These are phyloP conservation scores for Phylloscopus whistleri DNA, from an alignment of 2,113 vertebrate genomes.

Conservation along the genomic window DNA sequence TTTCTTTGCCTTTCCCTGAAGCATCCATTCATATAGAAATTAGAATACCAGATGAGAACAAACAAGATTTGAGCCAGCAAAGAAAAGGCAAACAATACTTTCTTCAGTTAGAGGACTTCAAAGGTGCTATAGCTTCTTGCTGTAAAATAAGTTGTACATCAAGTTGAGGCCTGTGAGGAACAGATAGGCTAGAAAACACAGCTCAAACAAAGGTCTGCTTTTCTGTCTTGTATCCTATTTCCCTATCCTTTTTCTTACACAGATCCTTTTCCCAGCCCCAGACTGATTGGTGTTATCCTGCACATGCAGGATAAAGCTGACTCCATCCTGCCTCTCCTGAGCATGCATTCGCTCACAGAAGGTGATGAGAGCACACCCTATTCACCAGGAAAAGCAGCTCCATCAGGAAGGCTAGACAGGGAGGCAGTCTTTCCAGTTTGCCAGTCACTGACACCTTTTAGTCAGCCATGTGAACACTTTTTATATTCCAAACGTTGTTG, in stretches of 20 bases:
- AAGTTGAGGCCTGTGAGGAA: not conserved
- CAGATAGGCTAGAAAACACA: not conserved
- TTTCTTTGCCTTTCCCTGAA: not conserved
- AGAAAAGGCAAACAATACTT: not conserved
- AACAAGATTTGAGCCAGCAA: not conserved
- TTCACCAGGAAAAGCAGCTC: not conserved
- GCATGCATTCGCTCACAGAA: not conserved
- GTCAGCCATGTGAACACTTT: not conserved
- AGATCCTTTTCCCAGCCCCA: not conserved
- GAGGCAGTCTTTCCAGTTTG: not conserved
- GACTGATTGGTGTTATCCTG: not conserved
- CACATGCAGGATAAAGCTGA: not conserved
- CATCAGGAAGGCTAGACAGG: not conserved
- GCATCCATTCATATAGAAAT: not conserved
- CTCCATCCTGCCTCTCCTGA: not conserved
- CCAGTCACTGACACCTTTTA: not conserved
- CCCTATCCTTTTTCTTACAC: not conserved
- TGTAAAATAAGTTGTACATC: not conserved
- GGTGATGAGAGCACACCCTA: not conserved
- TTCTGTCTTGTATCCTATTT: not conserved
- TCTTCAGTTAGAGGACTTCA: not conserved
- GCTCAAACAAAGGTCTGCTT: not conserved
- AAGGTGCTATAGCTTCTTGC: not conserved
- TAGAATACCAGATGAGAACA: not conserved
- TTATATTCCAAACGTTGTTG: not conserved